Percentiles rank a stretch among this genome's conserved stretches.
Evolutionary conservation across 2,797 vertebrate species (phyloP).

Genomic region (Enteromius mattozi): DNA sequence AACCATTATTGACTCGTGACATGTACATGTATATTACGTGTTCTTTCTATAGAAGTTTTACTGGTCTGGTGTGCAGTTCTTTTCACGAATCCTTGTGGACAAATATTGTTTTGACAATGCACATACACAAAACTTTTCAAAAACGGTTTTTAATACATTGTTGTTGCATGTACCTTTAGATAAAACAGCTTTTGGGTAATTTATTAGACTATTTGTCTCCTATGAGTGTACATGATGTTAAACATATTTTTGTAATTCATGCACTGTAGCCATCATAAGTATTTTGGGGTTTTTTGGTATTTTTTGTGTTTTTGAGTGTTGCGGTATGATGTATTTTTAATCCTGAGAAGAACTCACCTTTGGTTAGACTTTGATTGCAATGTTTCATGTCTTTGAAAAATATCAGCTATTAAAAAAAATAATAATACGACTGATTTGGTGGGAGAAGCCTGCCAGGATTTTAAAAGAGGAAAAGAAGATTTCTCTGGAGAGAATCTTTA

Average conservation of each 20-base stretch:
- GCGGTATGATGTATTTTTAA: neutral
- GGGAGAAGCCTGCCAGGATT: neutral
- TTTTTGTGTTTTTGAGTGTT: neutral
- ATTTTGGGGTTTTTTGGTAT: too few species aligned
- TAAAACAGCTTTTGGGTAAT: neutral
- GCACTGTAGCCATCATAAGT: neutral
- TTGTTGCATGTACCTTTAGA: neutral
- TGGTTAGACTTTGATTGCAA: neutral
- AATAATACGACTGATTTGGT: neutral
- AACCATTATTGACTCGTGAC: neutral
- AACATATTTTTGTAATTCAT: neutral
- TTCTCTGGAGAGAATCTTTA: conserved; percentile 21
- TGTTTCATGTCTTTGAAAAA: neutral
- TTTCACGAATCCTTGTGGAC: neutral
- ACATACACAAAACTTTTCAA: neutral
- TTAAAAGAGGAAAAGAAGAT: conserved; percentile 3
- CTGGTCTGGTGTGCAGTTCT: neutral
- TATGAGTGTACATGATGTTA: neutral
- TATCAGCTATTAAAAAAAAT: neutral
- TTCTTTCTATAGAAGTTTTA: neutral
- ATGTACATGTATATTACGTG: neutral
- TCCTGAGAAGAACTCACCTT: neutral
- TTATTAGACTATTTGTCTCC: neutral
- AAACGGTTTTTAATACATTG: neutral
- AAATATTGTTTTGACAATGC: too few species aligned